phyloP scores from a whole-genome alignment of 2,888 invertebrate species.

The Platypus cylindrus region DNA sequence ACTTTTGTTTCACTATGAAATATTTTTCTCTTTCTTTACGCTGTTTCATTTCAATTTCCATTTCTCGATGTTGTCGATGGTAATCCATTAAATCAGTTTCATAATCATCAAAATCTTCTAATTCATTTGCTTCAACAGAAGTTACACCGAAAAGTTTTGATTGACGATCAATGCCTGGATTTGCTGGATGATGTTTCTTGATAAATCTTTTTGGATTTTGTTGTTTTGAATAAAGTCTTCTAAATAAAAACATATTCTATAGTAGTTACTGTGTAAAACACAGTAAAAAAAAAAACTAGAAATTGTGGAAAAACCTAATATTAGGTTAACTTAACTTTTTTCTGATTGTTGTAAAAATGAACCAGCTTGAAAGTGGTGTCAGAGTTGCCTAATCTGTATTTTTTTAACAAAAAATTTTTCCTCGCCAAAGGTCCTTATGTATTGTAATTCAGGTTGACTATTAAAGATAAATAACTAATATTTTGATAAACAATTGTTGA shows the following conservation, averaged over 20 bases:
- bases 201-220: neutral
- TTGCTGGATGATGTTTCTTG: neutral
- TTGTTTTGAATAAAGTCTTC: constrained; percentile 10
- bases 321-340: too few relatives aligned
- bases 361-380: neutral
- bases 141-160: constrained; percentile 3
- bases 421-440: too few relatives aligned
- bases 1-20: constrained; percentile 51
- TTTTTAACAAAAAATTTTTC: too few relatives aligned
- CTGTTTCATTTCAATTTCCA: constrained; percentile 38
- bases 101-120: constrained; percentile 28
- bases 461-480: too few relatives aligned
- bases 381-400: constrained; percentile 1
- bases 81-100: constrained; percentile 41
- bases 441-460: too few relatives aligned
- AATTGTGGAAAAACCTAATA: too few relatives aligned
- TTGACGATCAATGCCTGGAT: constrained; percentile 10
- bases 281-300: too few relatives aligned
- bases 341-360: neutral
- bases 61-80: constrained; percentile 40
- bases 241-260: constrained; percentile 9
- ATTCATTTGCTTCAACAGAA: constrained; percentile 8
- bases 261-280: neutral
- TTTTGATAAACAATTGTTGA: too few relatives aligned
- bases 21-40: constrained; percentile 42